A percentile compares a stretch with the other conserved stretches of the same genome.
Evolutionary conservation across 1,140 invertebrate species (phyloP).

Genomic region (Agrypnia vestita): DNA sequence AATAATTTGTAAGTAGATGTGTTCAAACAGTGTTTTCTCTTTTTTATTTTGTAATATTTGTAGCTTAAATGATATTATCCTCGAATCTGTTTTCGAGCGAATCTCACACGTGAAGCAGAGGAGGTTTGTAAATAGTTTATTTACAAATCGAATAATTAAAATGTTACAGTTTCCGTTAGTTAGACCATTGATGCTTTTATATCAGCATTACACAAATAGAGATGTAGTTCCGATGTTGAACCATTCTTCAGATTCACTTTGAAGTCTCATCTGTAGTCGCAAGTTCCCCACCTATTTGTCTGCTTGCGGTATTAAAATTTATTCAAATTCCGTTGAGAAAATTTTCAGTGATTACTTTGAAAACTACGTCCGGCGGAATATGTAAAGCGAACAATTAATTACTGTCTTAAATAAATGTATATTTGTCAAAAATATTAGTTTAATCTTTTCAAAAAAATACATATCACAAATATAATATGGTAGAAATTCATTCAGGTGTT

Average conservation of each 20-base stretch:
- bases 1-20: too few species aligned
- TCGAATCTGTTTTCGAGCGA: not conserved
- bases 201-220: conserved; percentile 14
- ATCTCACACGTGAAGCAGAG: not conserved
- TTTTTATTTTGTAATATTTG: conserved; percentile 1
- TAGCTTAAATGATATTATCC: not conserved
- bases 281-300: conserved; percentile 17
- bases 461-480: conserved; percentile 44
- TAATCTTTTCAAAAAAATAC: conserved; percentile 38
- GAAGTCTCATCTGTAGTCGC: too few species aligned
- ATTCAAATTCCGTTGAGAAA: not conserved
- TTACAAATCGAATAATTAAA: not conserved
- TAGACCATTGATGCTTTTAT: not conserved
- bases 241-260: too few species aligned
- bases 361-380: not conserved
- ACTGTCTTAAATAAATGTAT: conserved; percentile 13
- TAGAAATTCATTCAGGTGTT: conserved; percentile 17
- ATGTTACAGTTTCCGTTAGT: conserved; percentile 8
- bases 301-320: conserved; percentile 31
- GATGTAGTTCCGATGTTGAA: too few species aligned
- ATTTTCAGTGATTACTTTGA: not conserved
- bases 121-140: conserved; percentile 1
- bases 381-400: conserved; percentile 16
- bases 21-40: conserved; percentile 3
- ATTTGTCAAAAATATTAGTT: conserved; percentile 29